Evolutionary conservation across 2,113 vertebrate genomes (phyloP), one percentile per base, ranked within the genome.

Genomic region (Scatophagus argus): DNA sequence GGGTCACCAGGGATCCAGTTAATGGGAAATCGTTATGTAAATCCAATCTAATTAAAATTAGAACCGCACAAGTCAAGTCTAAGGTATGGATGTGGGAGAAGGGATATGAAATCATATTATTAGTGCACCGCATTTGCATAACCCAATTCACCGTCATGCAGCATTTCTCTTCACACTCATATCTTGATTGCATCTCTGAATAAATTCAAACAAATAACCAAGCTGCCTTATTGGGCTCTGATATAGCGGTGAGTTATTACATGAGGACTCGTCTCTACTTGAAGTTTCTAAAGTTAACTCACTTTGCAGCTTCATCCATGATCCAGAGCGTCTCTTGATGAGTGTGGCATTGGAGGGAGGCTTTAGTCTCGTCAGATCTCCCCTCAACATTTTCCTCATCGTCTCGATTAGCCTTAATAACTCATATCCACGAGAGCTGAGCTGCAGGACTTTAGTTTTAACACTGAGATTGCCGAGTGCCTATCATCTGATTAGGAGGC

Each of bases 41-140:
- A 93, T 91, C 86, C 84, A 90, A 74, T 86, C 88, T 87, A 94
- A 95, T 93, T 93, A 91, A 90, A 93, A 92, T 84, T 72, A 85
- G 77, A 87, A 54, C 59, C 52, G 34, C 69, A 74, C 68, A 67
- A 70, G 80, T 88, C 60, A 46, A 81, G 90, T 83, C 65, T 66
- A 79, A 88, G 83, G 84, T 86, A 85, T 84, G 69, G 79, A 71
- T 73, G 49, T n/a, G 80, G 72, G 44, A 82, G 76, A 77, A 14
- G 67, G 82, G 59, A 71, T 60, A 77, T 87, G 88, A 85, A 90
- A 90, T 87, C 85, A 74, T 86, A 89, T 92, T 86, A 91, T 90
- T 89, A 88, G 79, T 70, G 38, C 43, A 78, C 34, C 63, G 83
- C 80, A 93, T 93, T 91, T 92, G 85, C 89, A 91, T 89, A 85